Conservation (phyloP, 2,797 vertebrate species). For the Aphelocoma californica region DNA sequence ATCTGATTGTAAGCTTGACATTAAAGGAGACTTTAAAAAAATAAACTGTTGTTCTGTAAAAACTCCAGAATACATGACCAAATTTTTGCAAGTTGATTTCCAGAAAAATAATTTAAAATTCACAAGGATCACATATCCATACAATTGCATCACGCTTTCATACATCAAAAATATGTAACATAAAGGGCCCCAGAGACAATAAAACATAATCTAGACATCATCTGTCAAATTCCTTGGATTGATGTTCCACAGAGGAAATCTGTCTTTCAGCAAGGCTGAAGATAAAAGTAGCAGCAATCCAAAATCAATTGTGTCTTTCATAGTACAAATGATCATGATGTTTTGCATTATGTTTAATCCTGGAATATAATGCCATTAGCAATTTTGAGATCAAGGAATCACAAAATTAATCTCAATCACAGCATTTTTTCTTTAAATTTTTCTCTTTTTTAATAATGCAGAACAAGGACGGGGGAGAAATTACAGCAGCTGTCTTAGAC, state of each 20-base stretch:
- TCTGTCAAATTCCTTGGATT: not conserved
- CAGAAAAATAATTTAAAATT: not conserved
- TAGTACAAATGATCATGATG: not conserved
- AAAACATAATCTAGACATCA: not conserved
- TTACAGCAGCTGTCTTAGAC: not conserved
- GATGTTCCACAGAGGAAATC: not conserved
- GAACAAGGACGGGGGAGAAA: not conserved
- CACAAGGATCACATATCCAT: not conserved
- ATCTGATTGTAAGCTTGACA: not conserved
- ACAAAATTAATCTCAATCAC: not conserved
- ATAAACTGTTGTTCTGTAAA: not conserved
- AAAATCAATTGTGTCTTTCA: not conserved
- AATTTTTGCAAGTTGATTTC: not conserved
- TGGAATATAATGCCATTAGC: not conserved
- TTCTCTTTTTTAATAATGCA: not conserved
- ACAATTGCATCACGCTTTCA: not conserved
- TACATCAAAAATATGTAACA: not conserved
- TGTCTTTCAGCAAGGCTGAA: not conserved
- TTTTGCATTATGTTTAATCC: not conserved
- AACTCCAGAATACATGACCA: not conserved
- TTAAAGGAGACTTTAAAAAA: not conserved
- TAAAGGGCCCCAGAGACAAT: not conserved
- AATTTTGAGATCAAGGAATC: conserved; percentile 1
- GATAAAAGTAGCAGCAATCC: not conserved
- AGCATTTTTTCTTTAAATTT: not conserved